phyloP scores from a whole-genome alignment of 2,888 invertebrate genomes.

The Polietes domitor region DNA sequence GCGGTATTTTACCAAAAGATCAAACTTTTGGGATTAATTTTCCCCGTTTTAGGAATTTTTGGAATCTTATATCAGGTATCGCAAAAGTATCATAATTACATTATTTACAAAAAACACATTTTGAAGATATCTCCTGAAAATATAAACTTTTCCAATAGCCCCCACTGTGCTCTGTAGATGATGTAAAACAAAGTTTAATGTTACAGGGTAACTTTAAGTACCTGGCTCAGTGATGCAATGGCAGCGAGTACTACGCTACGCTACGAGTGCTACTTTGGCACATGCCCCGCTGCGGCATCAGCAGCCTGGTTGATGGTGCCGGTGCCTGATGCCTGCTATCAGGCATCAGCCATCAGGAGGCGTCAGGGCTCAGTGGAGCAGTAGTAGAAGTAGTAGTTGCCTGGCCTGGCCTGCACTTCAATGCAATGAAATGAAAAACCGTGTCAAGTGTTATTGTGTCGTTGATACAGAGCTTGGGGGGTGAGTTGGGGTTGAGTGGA shows the following conservation, averaged over 20 bases:
- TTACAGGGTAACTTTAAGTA: slow-evolving; percentile 8
- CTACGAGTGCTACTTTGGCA: background rate
- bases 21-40: no score
- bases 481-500: background rate
- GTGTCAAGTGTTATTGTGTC: slow-evolving; percentile 61
- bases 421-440: slow-evolving; percentile 64
- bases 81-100: no score
- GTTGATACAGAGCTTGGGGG: slow-evolving; percentile 1
- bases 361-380: background rate
- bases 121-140: no score
- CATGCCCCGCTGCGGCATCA: no score
- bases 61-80: no score
- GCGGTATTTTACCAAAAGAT: no score
- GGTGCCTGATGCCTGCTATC: background rate
- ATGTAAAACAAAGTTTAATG: background rate
- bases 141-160: no score
- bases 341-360: background rate
- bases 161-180: background rate
- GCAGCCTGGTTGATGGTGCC: background rate
- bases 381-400: background rate
- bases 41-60: no score
- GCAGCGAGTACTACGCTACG: background rate
- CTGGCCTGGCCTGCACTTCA: slow-evolving; percentile 32
- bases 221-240: background rate
- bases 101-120: no score